phyloP scores from a whole-genome alignment of 2,113 vertebrate genomes.

The Hiodon tergisus region DNA sequence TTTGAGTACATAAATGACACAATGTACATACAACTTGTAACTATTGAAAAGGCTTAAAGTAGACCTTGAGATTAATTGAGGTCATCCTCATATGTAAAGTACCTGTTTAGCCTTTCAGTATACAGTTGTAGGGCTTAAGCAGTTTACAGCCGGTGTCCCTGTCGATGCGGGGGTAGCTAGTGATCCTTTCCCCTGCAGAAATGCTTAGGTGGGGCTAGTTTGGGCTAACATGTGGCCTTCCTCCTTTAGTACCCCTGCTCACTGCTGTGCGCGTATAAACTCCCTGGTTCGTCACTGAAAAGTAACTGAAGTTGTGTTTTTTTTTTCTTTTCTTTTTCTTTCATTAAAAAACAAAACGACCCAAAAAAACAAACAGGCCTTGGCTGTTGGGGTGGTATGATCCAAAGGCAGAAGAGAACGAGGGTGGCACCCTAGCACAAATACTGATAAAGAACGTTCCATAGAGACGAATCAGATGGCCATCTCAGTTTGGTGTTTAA shows the following conservation, averaged over 20 bases:
- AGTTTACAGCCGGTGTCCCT: too few relatives aligned
- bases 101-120: too few relatives aligned
- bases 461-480: not conserved
- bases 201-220: too few relatives aligned
- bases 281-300: slow-evolving; percentile 78
- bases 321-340: slow-evolving; percentile 39
- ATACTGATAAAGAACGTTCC: not conserved
- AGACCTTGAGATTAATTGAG: too few relatives aligned
- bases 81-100: too few relatives aligned
- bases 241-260: not conserved
- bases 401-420: slow-evolving; percentile 49
- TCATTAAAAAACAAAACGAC: slow-evolving; percentile 47
- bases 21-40: too few relatives aligned
- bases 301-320: slow-evolving; percentile 49
- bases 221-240: too few relatives aligned
- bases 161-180: too few relatives aligned
- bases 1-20: too few relatives aligned
- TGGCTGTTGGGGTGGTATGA: slow-evolving; percentile 53
- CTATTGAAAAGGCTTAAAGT: too few relatives aligned
- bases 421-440: not conserved
- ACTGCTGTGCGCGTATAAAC: slow-evolving; percentile 33
- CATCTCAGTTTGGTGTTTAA: not conserved
- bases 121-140: too few relatives aligned
- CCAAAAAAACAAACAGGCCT: slow-evolving; percentile 41
- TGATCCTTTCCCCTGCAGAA: slow-evolving; percentile 67